Base-by-base conservation (phyloP, 1,140 invertebrate genomes). In the Danaus melanippus region DNA sequence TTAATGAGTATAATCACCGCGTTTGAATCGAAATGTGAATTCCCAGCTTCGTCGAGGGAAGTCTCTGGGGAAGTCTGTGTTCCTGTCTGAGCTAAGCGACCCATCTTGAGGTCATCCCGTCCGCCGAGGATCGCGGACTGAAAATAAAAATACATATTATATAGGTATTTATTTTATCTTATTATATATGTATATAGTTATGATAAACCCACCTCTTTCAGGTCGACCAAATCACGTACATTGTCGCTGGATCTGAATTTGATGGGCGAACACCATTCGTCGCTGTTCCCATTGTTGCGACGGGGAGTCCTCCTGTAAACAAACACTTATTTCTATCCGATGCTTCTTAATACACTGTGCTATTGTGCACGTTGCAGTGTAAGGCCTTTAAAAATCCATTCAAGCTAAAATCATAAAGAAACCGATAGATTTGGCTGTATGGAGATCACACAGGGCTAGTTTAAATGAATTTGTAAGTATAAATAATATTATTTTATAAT, bases 11-110 rank as follows among this genome's bases (percentile, higher is more conserved):
- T 32, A 32, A 32, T 32, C 0, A 32, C 21, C 21, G 21, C 21
- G 21, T 32, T 32, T 42, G 53, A 21, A 50, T 60, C 52, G 40
- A 21, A 55, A 10, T 49, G 52, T 42, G 48, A 9, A 42, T 53
- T 55, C 46, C 40, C 47, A 39, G 42, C 39, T 12, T 60, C 52
- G 2, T 51, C 53, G n/a, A 58, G 49, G 12, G 53, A 54, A 11
- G 60, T 61, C n/a, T 94, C 93, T 0, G 93, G 93, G 59, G 92
- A 93, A 3, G 93, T 94, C 75, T 94, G 93, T 0, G 93, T 94
- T 55, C 92, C 92, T 10, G 92, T 91, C 78, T 93, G 92, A 0
- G 92, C 92, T 12, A 93, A 55, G 0, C 69, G 61, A 12, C 69
- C 65, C 12, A 46, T 44, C 42, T 46, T 51, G 32, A 41, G 44